Evolutionary conservation across 2,797 vertebrate genomes (phyloP), one percentile per base, ranked within the genome.

Genomic region (Glyptemys insculpta): DNA sequence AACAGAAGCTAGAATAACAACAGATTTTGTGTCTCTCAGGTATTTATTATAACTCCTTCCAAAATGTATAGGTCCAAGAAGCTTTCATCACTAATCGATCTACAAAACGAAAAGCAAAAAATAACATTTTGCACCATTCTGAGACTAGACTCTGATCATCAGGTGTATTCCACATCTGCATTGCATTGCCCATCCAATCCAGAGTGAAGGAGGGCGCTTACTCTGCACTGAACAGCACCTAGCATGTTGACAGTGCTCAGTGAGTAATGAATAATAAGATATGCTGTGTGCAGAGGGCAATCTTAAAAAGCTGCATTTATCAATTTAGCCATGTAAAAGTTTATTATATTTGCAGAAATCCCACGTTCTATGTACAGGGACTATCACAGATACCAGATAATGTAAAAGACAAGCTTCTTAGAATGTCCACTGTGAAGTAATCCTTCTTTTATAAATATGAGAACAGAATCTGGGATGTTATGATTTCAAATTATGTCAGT

Each of bases 401-500:
- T 6, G 31, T 62, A 88, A 85, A 89, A 6, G 34, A 68, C 92
- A 96, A 11, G 12, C 37, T 85, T 9, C 5, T 12, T 78, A 21
- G 25, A 18, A 21, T 86, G 65, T 41, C 31, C 21, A 50, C 3
- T 5, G 81, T n/a, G 29, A 84, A 47, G 72, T 8, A 83, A 86
- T 74, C 1, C 25, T 83, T 81, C 7, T 59, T 1, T 52, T 88
- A 19, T 14, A 62, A 72, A 86, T 49, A 57, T 4, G 21, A 65
- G 44, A 74, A 29, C 10, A 44, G 72, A 91, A 78, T 49, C 81
- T 31, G n/a, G 84, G 56, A 53, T 56, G 74, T 85, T 81, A 21
- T 21, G 81, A 96, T 90, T 91, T 92, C 62, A 72, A 89, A 47
- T 56, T 88, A 41, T 12, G 92, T 59, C 50, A 47, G 21, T 29